Evolutionary conservation across 1,140 invertebrate genomes (phyloP).

Genomic region (Drosophila rhopaloa): DNA sequence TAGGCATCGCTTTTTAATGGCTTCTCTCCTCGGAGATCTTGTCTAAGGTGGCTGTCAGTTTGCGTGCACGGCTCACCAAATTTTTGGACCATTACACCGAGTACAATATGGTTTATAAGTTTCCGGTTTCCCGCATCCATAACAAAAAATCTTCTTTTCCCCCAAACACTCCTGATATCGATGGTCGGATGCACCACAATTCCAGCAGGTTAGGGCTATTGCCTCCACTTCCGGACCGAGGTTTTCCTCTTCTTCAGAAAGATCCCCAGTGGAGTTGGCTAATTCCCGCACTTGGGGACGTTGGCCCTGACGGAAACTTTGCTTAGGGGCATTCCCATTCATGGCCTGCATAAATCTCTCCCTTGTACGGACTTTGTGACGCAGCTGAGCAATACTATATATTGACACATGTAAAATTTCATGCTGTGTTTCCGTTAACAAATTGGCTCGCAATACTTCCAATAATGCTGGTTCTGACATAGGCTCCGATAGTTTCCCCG

Average conservation of each 20-base stretch:
- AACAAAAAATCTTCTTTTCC: no score
- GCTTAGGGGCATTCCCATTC: not conserved
- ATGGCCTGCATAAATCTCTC: constrained; percentile 10
- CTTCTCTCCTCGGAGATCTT: no score
- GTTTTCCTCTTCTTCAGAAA: not conserved
- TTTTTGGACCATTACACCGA: no score
- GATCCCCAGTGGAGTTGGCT: not conserved
- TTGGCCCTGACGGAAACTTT: not conserved
- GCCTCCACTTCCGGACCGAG: not conserved
- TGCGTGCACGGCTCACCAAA: no score
- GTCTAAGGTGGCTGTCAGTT: no score
- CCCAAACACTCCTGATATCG: not conserved
- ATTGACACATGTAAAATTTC: constrained; percentile 13
- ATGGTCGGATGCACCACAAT: not conserved
- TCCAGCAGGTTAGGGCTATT: not conserved
- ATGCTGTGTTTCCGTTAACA: constrained; percentile 13
- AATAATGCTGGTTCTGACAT: constrained; percentile 6
- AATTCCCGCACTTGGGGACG: not conserved
- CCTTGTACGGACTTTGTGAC: constrained; percentile 9
- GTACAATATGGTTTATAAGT: no score
- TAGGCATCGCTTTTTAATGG: no score
- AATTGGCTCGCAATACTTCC: constrained; percentile 8
- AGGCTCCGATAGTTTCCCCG: not conserved
- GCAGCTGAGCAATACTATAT: constrained; percentile 1
- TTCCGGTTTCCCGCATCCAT: no score